These are phyloP conservation scores for Sapayoa aenigma DNA, from an alignment of 2,113 vertebrate species.

Conservation along the genomic window DNA sequence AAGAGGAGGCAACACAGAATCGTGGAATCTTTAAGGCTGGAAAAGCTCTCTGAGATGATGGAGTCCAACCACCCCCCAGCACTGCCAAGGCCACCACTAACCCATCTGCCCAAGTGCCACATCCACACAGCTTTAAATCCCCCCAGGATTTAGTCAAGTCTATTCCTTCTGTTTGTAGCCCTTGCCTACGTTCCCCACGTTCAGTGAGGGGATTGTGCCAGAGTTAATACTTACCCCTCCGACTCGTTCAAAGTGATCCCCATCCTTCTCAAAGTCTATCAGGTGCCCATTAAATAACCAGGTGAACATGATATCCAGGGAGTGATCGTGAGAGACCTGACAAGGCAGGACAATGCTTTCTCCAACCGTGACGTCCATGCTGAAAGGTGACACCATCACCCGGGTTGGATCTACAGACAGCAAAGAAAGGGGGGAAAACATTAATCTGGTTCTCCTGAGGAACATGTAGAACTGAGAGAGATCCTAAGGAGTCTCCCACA, in stretches of 20 bases:
- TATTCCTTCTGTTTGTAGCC: background rate
- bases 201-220: background rate
- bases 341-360: constrained; percentile 96
- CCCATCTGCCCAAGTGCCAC: background rate
- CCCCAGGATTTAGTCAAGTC: background rate
- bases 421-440: fast-evolving
- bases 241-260: constrained; percentile 94
- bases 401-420: constrained; percentile 83
- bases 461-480: background rate
- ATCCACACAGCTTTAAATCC: background rate
- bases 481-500: background rate
- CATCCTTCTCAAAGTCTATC: constrained; percentile 92
- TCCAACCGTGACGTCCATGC: constrained; percentile 92
- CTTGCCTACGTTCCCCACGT: background rate
- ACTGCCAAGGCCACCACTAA: background rate
- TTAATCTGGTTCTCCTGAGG: background rate
- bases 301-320: constrained; percentile 89
- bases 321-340: constrained; percentile 92
- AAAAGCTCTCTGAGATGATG: background rate
- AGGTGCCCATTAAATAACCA: constrained; percentile 96
- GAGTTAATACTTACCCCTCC: constrained; percentile 89
- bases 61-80: background rate
- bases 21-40: background rate
- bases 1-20: background rate
- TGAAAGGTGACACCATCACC: constrained; percentile 87